These are phyloP conservation scores for Drosophila albomicans DNA, from an alignment of 1,140 invertebrate genomes.

Conservation along the genomic window DNA sequence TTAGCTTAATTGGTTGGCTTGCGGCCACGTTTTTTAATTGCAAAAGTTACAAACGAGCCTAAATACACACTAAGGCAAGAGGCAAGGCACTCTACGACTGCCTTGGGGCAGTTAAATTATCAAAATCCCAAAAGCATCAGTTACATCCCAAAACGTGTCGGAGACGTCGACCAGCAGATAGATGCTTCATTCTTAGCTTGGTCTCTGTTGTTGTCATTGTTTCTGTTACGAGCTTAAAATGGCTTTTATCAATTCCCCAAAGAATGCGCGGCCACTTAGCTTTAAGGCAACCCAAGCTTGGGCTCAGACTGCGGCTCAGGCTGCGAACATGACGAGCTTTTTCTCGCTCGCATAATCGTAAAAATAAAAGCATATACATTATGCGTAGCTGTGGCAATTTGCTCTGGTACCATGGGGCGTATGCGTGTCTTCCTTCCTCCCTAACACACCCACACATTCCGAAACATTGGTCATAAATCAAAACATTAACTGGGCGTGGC, in stretches of 20 bases:
- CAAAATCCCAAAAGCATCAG: slow-evolving; percentile 37
- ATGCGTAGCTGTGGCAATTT: slow-evolving; percentile 14
- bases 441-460: neutral
- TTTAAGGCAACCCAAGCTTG: slow-evolving; percentile 20
- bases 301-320: slow-evolving; percentile 4
- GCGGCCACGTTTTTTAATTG: slow-evolving; percentile 57
- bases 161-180: slow-evolving; percentile 17
- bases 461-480: slow-evolving; percentile 66
- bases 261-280: slow-evolving; percentile 70
- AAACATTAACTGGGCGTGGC: slow-evolving; percentile 78
- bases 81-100: neutral
- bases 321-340: neutral
- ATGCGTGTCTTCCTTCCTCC: slow-evolving; percentile 15
- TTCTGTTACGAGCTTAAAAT: slow-evolving; percentile 31
- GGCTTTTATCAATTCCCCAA: slow-evolving; percentile 73
- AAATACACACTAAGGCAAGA: neutral
- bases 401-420: slow-evolving; percentile 36
- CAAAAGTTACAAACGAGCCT: slow-evolving; percentile 39
- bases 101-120: slow-evolving; percentile 17
- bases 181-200: neutral
- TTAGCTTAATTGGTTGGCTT: slow-evolving; percentile 49
- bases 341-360: slow-evolving; percentile 36
- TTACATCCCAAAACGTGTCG: slow-evolving; percentile 29
- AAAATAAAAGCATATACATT: slow-evolving; percentile 33
- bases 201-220: slow-evolving; percentile 26